These are phyloP conservation scores for Corynorhinus townsendii DNA, from an alignment of 2,113 vertebrate genomes.

Conservation along the genomic window DNA sequence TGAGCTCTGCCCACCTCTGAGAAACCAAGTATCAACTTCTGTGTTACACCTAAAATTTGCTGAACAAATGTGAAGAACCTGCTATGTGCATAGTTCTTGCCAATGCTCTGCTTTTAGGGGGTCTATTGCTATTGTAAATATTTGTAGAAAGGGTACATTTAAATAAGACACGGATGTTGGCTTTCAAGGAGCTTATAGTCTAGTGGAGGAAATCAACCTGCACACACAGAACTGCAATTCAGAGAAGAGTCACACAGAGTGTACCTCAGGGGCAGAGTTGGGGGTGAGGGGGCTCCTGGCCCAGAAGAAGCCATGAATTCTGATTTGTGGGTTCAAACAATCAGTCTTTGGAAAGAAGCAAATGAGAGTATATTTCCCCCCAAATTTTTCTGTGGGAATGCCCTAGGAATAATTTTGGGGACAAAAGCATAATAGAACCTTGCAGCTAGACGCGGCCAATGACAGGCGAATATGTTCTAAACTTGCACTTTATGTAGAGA, in stretches of 20 bases:
- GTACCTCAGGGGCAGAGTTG: background rate
- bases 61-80: background rate
- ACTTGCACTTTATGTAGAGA: background rate
- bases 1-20: background rate
- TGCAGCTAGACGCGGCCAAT: background rate
- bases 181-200: background rate
- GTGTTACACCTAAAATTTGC: background rate
- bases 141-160: background rate
- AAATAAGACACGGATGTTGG: background rate
- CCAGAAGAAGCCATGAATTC: background rate
- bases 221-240: background rate
- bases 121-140: background rate
- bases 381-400: background rate
- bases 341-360: background rate
- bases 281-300: accelerated
- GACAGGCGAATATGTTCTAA: background rate
- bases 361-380: background rate
- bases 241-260: background rate
- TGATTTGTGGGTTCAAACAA: background rate
- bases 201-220: background rate
- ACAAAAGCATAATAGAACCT: background rate
- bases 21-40: background rate
- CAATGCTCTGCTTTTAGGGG: background rate
- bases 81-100: background rate
- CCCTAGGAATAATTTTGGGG: background rate